Base-by-base conservation (phyloP, 2,797 vertebrate species). In the Triplophysa bombifrons region DNA sequence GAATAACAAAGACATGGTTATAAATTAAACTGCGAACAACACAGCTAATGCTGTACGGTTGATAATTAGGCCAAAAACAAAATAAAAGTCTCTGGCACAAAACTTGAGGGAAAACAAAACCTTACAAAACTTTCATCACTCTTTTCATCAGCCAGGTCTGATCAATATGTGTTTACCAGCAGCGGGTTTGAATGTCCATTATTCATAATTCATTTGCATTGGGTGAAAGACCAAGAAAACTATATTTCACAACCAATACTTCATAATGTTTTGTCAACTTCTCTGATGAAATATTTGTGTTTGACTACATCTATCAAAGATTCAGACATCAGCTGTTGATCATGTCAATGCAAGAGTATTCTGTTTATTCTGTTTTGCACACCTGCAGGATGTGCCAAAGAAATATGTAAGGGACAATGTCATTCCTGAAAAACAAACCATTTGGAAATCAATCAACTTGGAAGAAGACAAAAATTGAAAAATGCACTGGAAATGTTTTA, bases 11-110 rank as follows among this genome's bases (percentile, higher is more conserved):
- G 60, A 30, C 14, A 70, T 25, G 30, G 61, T 68, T 69, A 68
- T 20, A 76, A 66, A 71, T 83, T 61, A 80, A 67, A 72, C 58
- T 34, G 38, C 78, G 58, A 55, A 76, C 38, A 61, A n/a, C 11
- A 56, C 48, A 48, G 20, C 34, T 38, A 20, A 27, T 64, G 34
- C 25, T 51, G 16, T 76, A 80, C 22, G 67, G 13, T 16, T 8
- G 22, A 72, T 69, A 61, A 80, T 73, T 55, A 77, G 55, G 60
- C 19, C 19, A 56, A 41, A 44, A 72, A 53, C 25, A 58, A 78
- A 67, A 10, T 2, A 22, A 50, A 60, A 27, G 58, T 13, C n/a
- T 44, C 16, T 65, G 27, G 58, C 58, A 64, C 16, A 22, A 65
- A 38, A 65, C 34, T 65, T 38, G 34, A 19, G 9, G 17, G 19